Percentiles rank a stretch among this genome's conserved stretches.
Conservation (phyloP, 2,888 invertebrate species). For the Caenorhabditis zanzibari region DNA sequence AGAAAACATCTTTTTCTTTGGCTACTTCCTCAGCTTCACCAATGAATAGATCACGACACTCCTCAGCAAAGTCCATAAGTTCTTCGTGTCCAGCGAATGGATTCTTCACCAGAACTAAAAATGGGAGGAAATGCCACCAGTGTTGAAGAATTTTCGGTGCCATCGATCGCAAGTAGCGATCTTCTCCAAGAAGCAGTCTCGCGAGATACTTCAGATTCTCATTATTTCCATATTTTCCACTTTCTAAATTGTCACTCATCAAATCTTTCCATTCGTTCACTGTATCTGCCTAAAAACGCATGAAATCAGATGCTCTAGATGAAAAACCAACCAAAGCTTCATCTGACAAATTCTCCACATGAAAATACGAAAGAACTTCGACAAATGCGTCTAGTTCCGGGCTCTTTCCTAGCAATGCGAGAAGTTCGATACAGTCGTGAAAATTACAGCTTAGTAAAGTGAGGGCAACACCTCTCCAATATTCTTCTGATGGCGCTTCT, state of each 20-base stretch:
- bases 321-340: conserved; percentile 42
- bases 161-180: conserved; percentile 49
- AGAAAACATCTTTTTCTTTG: conserved; percentile 52
- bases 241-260: conserved; percentile 43
- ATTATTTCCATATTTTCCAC: conserved; percentile 53
- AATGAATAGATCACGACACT: conserved; percentile 42
- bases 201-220: conserved; percentile 63
- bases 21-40: conserved; percentile 24
- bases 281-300: conserved; percentile 41
- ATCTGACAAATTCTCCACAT: conserved; percentile 58
- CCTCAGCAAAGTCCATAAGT: conserved; percentile 58
- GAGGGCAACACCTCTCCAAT: conserved; percentile 55
- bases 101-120: conserved; percentile 65
- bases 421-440: conserved; percentile 52
- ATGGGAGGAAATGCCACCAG: conserved; percentile 73
- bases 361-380: conserved; percentile 54
- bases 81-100: conserved; percentile 53
- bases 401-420: conserved; percentile 30
- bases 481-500: conserved; percentile 25
- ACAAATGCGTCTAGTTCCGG: conserved; percentile 57
- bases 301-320: background rate
- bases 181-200: conserved; percentile 64
- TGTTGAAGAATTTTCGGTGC: conserved; percentile 46
- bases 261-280: conserved; percentile 62
- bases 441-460: conserved; percentile 63